Conservation (phyloP, 1,140 invertebrate genomes). For the Dysdera silvatica region DNA sequence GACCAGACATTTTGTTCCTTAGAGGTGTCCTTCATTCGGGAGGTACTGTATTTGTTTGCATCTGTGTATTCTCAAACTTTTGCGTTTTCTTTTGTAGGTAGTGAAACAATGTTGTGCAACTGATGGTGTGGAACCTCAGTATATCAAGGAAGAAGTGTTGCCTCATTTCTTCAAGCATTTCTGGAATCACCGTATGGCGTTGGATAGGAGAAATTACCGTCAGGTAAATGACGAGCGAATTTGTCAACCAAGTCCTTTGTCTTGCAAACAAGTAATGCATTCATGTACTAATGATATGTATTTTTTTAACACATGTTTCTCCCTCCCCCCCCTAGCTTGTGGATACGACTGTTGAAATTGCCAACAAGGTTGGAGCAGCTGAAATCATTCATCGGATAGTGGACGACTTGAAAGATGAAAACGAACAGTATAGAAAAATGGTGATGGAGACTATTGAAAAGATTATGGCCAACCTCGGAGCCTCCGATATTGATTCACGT, state of each 20-base stretch:
- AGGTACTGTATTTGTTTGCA: neutral
- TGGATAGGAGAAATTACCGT: constrained; percentile 93
- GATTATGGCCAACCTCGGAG: constrained; percentile 91
- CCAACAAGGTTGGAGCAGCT: constrained; percentile 96
- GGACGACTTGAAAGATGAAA: constrained; percentile 98
- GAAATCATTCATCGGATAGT: constrained; percentile 98
- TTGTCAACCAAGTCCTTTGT: neutral
- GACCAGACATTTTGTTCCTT: neutral
- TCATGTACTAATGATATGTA: neutral
- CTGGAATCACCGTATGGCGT: constrained; percentile 99
- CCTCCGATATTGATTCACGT: constrained; percentile 93
- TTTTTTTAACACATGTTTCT: constrained; percentile 8
- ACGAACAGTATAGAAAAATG: constrained; percentile 99
- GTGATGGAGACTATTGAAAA: constrained; percentile 99
- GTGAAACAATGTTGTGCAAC: constrained; percentile 99
- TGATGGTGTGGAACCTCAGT: constrained; percentile 97
- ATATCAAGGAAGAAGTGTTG: constrained; percentile 98
- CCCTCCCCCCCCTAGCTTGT: constrained; percentile 59
- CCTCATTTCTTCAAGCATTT: constrained; percentile 99
- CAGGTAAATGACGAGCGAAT: constrained; percentile 51
- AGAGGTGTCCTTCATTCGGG: neutral
- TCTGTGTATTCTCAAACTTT: too few species aligned
- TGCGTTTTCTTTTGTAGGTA: constrained; percentile 61
- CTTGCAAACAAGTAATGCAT: neutral
- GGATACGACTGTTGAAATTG: constrained; percentile 99